phyloP scores from a whole-genome alignment of 1,140 invertebrate genomes.

The Bombus vancouverensis region DNA sequence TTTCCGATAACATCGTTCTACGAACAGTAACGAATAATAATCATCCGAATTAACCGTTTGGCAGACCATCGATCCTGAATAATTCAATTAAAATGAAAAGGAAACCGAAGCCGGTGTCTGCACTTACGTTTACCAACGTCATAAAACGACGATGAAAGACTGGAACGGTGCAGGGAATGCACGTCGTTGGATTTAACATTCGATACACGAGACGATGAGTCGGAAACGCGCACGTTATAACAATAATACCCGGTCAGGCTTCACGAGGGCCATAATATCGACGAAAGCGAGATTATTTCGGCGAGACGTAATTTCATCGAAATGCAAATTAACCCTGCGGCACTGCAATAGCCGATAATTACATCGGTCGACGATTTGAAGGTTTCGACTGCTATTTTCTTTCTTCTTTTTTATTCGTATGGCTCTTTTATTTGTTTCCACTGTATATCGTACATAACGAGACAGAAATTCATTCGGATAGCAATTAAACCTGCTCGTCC shows the following conservation, averaged over 20 bases:
- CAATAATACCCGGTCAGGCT: conserved; percentile 7
- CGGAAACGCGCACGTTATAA: conserved; percentile 1
- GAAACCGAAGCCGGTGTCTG: neutral
- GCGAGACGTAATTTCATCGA: conserved; percentile 51
- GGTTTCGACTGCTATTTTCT: neutral
- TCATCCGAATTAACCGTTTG: neutral
- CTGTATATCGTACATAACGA: neutral
- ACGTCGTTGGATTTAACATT: conserved; percentile 4
- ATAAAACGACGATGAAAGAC: conserved; percentile 5
- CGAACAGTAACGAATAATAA: neutral
- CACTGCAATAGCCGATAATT: conserved; percentile 34
- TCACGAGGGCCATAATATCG: neutral
- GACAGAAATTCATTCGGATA: too few species aligned
- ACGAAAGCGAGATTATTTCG: conserved; percentile 51
- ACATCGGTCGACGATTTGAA: conserved; percentile 18
- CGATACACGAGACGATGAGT: conserved; percentile 14
- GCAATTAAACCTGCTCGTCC: neutral
- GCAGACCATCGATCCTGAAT: neutral
- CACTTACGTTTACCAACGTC: neutral
- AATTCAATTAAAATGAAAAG: conserved; percentile 25
- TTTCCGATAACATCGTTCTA: neutral
- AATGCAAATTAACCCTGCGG: conserved; percentile 46
- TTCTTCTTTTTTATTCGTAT: neutral
- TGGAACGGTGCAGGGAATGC: neutral
- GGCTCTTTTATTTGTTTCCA: too few species aligned